Conservation (phyloP, 2,113 vertebrate genomes). For the Illadopsis cleaveri region DNA sequence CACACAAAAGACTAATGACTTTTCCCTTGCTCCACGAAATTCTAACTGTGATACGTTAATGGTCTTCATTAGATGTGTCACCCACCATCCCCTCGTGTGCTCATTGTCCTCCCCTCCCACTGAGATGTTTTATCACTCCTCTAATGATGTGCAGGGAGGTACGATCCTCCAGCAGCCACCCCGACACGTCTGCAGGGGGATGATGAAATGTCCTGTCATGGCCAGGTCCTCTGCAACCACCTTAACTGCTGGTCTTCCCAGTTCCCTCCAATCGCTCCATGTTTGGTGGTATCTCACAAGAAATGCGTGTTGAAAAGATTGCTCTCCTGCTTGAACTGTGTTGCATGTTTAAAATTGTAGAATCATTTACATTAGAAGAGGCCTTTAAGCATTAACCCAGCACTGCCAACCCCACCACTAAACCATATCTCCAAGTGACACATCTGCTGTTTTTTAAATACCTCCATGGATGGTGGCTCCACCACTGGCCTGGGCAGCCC, state of each 20-base stretch:
- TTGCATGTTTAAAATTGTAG: background rate
- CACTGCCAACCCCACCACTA: background rate
- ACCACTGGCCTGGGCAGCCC: background rate
- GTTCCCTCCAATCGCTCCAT: background rate
- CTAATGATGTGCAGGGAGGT: background rate
- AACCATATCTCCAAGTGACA: background rate
- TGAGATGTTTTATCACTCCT: background rate
- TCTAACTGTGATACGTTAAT: background rate
- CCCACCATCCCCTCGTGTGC: background rate
- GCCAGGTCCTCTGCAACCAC: background rate
- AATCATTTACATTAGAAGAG: background rate
- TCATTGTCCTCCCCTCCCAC: background rate
- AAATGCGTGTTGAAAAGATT: background rate
- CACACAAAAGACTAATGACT: background rate
- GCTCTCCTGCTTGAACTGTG: background rate
- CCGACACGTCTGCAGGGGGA: accelerated
- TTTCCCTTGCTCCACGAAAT: background rate
- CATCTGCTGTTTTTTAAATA: background rate
- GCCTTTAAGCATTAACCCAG: background rate
- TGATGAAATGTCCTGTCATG: background rate
- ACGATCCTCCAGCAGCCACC: background rate
- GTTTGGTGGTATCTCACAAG: background rate
- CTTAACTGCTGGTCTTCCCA: background rate
- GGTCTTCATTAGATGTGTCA: conserved; percentile 26
- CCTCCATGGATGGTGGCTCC: too few relatives aligned